Base-by-base conservation (phyloP, 2,113 vertebrate genomes). In the Grantiella picta region DNA sequence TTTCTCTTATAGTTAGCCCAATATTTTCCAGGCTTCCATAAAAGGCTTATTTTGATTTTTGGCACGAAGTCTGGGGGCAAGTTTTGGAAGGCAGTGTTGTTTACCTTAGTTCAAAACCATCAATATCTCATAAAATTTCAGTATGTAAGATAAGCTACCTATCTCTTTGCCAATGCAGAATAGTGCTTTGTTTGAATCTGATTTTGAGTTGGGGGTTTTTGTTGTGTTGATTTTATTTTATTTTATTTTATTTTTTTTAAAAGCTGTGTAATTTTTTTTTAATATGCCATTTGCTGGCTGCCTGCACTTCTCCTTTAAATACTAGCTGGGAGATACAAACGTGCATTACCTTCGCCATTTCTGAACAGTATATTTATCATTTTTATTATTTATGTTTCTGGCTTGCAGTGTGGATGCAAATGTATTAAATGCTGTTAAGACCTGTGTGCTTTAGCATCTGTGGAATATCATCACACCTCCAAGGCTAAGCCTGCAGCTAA, bases 401-500 rank as follows among this genome's bases (percentile, higher is more conserved):
- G 83, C 90, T 96, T 86, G 92, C 86, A 71, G 57, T 75, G 71
- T 89, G 70, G 84, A 94, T 96, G 94, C 92, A 96, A 96, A 96
- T 95, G 77, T 77, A 78, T 94, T 96, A 97, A 97, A 97, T 95
- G 95, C 80, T 35, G 53, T 96, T 97, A 92, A 94, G 91, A 96
- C 64, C 85, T 83, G 83, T 82, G 63, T 91, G 89, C 93, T 97
- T 95, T 82, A 83, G 90, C 92, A 89, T 97, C 96, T 95, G 87
- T 81, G 87, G 93, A 96, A 88, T 96, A 96, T 95, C 95, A 95
- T 91, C 80, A 92, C 61, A 86, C 92, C 86, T 96, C 94, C 94
- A 95, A 95, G 86, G 92, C 95, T 96, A 90, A 96, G 91, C 96
- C 89, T 95, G 88, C 96, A 96, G 92, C 59, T 61, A 86, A 73